A percentile compares a stretch with the other conserved stretches of the same genome.
Evolutionary conservation across 2,888 invertebrate genomes (phyloP).

Genomic region (Catocala sponsa): DNA sequence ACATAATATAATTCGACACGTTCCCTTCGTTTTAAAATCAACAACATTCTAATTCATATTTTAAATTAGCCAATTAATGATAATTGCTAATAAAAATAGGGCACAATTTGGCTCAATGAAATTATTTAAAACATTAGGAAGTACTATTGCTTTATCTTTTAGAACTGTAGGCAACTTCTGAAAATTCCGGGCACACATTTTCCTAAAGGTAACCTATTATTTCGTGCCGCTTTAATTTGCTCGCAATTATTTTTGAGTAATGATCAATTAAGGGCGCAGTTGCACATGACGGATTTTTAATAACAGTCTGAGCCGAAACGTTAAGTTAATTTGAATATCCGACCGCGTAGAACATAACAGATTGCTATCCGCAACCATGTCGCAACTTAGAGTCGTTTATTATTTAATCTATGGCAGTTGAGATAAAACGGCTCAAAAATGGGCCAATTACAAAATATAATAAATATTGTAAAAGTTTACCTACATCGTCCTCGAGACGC

Average conservation of each 20-base stretch:
- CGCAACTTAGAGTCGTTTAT: conserved; percentile 65
- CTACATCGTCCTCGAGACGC: conserved; percentile 66
- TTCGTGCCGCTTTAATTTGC: conserved; percentile 29
- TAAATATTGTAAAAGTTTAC: conserved; percentile 80
- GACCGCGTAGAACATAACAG: conserved; percentile 56
- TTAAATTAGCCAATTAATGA: not conserved
- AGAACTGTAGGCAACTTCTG: not conserved
- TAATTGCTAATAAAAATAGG: conserved; percentile 7
- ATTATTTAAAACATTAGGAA: not conserved
- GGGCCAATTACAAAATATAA: conserved; percentile 85
- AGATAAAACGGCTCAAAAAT: conserved; percentile 69
- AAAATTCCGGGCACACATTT: conserved; percentile 6
- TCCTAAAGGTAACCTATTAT: conserved; percentile 12
- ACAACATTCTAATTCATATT: conserved; percentile 4
- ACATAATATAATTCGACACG: not conserved
- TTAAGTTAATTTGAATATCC: conserved; percentile 62
- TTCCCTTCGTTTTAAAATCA: not conserved
- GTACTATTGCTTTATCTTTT: no score
- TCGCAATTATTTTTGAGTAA: conserved; percentile 41
- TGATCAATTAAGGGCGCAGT: conserved; percentile 38
- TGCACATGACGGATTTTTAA: conserved; percentile 45
- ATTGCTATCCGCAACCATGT: conserved; percentile 57
- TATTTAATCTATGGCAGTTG: conserved; percentile 70
- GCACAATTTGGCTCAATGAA: not conserved
- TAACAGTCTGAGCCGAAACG: conserved; percentile 36